These are phyloP conservation scores for Camptogramma bilineatum DNA, from an alignment of 2,888 invertebrate species.

Conservation along the genomic window DNA sequence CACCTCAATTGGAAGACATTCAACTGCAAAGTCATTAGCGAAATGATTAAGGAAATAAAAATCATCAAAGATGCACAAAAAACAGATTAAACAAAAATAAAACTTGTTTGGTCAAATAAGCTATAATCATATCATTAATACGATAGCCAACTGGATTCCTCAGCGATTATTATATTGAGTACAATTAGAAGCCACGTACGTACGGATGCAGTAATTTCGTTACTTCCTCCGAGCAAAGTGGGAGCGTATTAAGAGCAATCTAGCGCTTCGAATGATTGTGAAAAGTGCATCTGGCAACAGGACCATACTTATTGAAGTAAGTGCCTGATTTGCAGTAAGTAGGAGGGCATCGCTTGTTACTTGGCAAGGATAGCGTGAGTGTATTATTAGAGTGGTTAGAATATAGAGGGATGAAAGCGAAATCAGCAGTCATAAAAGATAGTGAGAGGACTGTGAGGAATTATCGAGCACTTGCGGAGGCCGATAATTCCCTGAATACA, in stretches of 20 bases:
- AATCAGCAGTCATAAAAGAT: conserved; percentile 26
- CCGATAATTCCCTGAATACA: conserved; percentile 20
- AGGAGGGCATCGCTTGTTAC: conserved; percentile 19
- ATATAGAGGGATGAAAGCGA: conserved; percentile 17
- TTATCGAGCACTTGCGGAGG: conserved; percentile 8
- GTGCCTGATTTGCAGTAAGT: conserved; percentile 23
- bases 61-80: conserved; percentile 8
- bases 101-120: not conserved
- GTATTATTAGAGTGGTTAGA: conserved; percentile 23
- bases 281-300: conserved; percentile 54
- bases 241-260: conserved; percentile 65
- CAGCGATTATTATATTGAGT: conserved; percentile 40
- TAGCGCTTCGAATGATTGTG: conserved; percentile 58
- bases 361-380: conserved; percentile 9
- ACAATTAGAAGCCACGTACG: conserved; percentile 65
- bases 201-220: conserved; percentile 72
- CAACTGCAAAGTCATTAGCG: conserved; percentile 16
- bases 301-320: conserved; percentile 24
- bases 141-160: conserved; percentile 34
- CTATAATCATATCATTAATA: conserved; percentile 2
- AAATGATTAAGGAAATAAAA: conserved; percentile 13
- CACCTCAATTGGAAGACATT: conserved; percentile 24
- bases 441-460: conserved; percentile 4
- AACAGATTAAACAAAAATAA: not conserved
- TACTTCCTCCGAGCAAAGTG: conserved; percentile 62